Evolutionary conservation across 2,888 invertebrate species (phyloP).

Genomic region (Odontocolon sp.): DNA sequence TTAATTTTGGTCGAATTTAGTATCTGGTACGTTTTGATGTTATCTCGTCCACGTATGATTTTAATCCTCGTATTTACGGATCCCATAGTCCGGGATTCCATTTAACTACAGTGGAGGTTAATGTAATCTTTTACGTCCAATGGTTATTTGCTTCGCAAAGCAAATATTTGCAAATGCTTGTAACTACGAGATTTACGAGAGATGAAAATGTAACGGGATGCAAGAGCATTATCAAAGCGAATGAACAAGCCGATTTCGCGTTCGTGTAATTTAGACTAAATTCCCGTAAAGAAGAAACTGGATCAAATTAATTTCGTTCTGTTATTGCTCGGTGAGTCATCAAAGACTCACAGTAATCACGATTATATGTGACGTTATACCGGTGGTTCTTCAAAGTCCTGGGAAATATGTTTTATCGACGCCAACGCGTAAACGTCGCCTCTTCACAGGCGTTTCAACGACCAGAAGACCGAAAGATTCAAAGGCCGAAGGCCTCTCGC

Average conservation of each 20-base stretch:
- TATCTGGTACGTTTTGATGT: neutral
- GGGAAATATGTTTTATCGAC: conserved; percentile 20
- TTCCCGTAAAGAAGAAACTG: conserved; percentile 38
- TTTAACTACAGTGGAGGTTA: too few relatives aligned
- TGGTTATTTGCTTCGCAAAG: neutral
- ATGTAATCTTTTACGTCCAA: conserved; percentile 3
- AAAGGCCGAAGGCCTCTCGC: conserved; percentile 52
- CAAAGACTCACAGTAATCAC: neutral
- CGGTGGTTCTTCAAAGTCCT: conserved; percentile 23
- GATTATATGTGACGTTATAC: neutral
- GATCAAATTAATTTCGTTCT: conserved; percentile 46
- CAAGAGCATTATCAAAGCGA: conserved; percentile 25
- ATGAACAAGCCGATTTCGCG: conserved; percentile 34
- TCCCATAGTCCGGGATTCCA: too few relatives aligned
- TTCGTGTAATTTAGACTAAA: conserved; percentile 31
- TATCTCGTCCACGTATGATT: conserved; percentile 3
- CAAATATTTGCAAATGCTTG: neutral
- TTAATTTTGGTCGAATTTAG: conserved; percentile 13
- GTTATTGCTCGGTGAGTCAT: conserved; percentile 34
- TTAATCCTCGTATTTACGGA: too few relatives aligned
- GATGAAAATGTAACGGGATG: conserved; percentile 10
- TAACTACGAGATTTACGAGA: neutral
- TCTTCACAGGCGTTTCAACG: neutral
- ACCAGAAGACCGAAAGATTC: conserved; percentile 16
- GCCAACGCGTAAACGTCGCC: conserved; percentile 47